Evolutionary conservation across 2,797 vertebrate species (phyloP), one percentile per base, ranked within the genome.

Genomic region (Smutsia temminckii): DNA sequence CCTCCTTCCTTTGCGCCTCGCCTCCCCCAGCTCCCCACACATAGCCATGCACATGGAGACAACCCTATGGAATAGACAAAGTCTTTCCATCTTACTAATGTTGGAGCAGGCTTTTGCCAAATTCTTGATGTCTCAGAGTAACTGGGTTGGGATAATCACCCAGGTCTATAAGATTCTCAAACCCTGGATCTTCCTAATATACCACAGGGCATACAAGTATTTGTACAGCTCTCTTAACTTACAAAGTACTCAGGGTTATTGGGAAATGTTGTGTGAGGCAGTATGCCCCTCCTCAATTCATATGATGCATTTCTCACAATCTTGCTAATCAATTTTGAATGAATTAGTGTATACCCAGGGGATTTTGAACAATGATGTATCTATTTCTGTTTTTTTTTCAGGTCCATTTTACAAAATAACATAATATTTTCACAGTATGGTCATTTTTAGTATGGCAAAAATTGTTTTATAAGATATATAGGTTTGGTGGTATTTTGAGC

Each of bases 301-400:
- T 34, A 42, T 81, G 69, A 94, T 66, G 64, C 64, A 78, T 89
- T 86, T 92, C 75, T 85, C 77, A 85, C 78, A 83, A 55, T 49
- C 95, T 94, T 84, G 68, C 51, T 72, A 79, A 93, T 74, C 40
- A 87, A 64, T 93, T 87, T 59, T 27, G 51, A 93, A 94, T 87
- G 74, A 83, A 84, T 92, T 63, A 66, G 37, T 16, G 6, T 77
- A 25, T 69, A n/a, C 34, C 93, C 69, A 83, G 66, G 85, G 66
- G 80, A 55, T 46, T 88, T 83, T 86, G 64, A 91, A 83, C 49
- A 75, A 85, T 21, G 46, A 37, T 25, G 72, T 51, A 75, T 83
- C 83, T 89, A 91, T 94, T 81, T 81, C 79, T 57, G 86, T 66
- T 4, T 13, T 29, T 71, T 59, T 34, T 20, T 69, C 69, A 74